These are phyloP conservation scores for Tichodroma muraria DNA, from an alignment of 2,113 vertebrate species.

Conservation along the genomic window DNA sequence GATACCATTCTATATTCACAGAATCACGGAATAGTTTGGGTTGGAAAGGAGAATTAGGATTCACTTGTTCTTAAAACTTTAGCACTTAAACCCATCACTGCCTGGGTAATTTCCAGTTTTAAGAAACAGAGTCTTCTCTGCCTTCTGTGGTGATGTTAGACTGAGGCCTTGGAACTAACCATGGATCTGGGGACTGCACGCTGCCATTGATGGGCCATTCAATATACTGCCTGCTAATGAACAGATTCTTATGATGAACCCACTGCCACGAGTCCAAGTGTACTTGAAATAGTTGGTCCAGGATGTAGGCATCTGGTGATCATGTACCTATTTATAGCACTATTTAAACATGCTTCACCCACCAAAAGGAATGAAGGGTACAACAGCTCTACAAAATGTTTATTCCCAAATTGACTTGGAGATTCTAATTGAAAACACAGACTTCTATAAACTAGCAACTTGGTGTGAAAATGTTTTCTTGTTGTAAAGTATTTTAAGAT, in stretches of 20 bases:
- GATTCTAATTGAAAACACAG: background rate
- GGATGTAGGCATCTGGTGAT: background rate
- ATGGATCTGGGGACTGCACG: fast-evolving
- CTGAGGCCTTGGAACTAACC: background rate
- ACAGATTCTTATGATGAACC: background rate
- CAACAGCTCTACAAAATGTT: background rate
- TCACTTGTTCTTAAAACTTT: background rate
- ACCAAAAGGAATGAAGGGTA: background rate
- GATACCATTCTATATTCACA: background rate
- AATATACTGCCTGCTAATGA: background rate
- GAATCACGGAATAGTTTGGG: background rate
- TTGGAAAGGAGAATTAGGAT: background rate
- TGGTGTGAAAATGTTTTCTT: background rate
- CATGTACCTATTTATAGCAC: background rate
- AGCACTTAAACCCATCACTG: background rate
- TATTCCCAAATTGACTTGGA: background rate
- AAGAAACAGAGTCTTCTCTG: background rate
- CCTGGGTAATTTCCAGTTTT: background rate
- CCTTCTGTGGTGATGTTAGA: background rate
- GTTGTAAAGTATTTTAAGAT: background rate
- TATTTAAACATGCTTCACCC: background rate
- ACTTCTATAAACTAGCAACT: background rate
- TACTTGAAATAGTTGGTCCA: background rate
- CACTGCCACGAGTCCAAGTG: background rate
- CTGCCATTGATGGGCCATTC: background rate